phyloP scores from a whole-genome alignment of 1,140 invertebrate species.

The Oppia nitens region DNA sequence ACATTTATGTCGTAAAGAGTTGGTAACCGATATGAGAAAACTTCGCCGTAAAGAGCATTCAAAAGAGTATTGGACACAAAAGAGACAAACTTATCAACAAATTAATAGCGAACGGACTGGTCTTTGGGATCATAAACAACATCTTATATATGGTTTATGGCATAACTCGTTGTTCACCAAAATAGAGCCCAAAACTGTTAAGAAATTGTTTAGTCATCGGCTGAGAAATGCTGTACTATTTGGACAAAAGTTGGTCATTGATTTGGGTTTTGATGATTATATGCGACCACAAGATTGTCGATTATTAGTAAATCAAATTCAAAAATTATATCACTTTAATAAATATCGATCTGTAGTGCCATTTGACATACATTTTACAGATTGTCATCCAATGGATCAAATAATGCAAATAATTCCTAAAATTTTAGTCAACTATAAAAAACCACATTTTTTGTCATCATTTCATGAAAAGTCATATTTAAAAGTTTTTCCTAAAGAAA shows the following conservation, averaged over 20 bases:
- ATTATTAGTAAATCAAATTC: constrained; percentile 57
- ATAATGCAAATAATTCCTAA: neutral
- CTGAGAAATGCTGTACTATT: constrained; percentile 45
- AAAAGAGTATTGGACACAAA: constrained; percentile 21
- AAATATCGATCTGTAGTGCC: constrained; percentile 42
- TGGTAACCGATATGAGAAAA: constrained; percentile 30
- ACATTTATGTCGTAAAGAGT: constrained; percentile 41
- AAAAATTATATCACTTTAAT: constrained; percentile 47
- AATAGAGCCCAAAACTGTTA: constrained; percentile 41
- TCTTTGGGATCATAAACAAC: neutral
- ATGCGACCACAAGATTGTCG: constrained; percentile 48
- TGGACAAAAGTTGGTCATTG: constrained; percentile 55
- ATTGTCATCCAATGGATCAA: constrained; percentile 31
- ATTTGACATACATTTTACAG: constrained; percentile 56
- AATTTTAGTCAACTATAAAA: neutral
- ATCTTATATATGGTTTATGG: constrained; percentile 38
- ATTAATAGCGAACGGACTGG: neutral
- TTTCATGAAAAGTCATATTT: constrained; percentile 39
- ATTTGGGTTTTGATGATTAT: constrained; percentile 54
- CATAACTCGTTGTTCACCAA: constrained; percentile 44
- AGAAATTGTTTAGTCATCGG: constrained; percentile 43
- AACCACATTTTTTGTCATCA: constrained; percentile 43
- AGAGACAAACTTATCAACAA: neutral
- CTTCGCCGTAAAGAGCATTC: constrained; percentile 20
- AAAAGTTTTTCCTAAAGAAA: constrained; percentile 59